Conservation (phyloP, 1,140 invertebrate genomes). For the Drosophila dunni region DNA sequence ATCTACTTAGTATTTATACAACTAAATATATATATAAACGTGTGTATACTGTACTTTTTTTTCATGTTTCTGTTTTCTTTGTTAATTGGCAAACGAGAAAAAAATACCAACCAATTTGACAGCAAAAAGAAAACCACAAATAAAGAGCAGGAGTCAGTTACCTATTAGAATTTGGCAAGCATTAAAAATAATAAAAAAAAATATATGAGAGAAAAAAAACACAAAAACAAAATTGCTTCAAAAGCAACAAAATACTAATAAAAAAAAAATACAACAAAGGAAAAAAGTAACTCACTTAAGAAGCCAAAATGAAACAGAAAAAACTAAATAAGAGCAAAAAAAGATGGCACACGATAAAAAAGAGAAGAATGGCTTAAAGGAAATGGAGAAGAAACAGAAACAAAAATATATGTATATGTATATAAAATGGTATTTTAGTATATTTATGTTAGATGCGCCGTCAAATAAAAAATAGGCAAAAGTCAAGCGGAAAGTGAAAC, state of each 20-base stretch:
- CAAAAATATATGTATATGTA: conserved; percentile 64
- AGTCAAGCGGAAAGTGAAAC: conserved; percentile 29
- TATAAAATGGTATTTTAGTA: conserved; percentile 73
- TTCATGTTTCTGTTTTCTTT: conserved; percentile 52
- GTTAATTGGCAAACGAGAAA: conserved; percentile 75
- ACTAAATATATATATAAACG: conserved; percentile 14
- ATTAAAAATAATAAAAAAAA: conserved; percentile 43
- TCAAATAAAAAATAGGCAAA: conserved; percentile 54
- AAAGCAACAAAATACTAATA: conserved; percentile 72
- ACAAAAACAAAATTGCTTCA: conserved; percentile 63
- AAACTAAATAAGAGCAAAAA: conserved; percentile 23
- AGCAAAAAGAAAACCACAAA: conserved; percentile 35
- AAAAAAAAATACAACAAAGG: conserved; percentile 26
- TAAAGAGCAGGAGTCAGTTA: conserved; percentile 84
- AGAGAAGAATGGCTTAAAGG: conserved; percentile 57
- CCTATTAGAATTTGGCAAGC: conserved; percentile 83
- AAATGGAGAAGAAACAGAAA: conserved; percentile 32
- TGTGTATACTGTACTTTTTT: conserved; percentile 56
- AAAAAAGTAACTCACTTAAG: conserved; percentile 22
- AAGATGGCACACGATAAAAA: conserved; percentile 59
- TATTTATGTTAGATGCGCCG: conserved; percentile 75
- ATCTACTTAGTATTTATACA: conserved; percentile 40
- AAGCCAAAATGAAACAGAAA: conserved; percentile 27
- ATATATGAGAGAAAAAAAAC: conserved; percentile 41
- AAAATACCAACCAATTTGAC: conserved; percentile 58